phyloP scores from a whole-genome alignment of 2,113 vertebrate species.

The Cyanistes caeruleus region DNA sequence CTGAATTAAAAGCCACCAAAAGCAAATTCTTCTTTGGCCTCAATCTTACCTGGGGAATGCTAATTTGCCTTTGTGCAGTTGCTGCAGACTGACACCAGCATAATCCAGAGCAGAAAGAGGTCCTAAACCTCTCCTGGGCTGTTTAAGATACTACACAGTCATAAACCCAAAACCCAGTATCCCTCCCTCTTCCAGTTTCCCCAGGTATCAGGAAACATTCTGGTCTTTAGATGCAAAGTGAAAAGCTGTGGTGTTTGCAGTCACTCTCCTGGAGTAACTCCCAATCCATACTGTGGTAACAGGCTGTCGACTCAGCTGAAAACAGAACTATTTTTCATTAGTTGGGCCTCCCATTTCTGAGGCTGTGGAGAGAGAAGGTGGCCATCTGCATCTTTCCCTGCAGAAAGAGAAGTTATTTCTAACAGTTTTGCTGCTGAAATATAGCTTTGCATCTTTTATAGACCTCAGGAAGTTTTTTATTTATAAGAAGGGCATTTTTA shows the following conservation, averaged over 20 bases:
- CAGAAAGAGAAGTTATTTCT: background rate
- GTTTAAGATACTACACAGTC: background rate
- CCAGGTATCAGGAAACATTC: background rate
- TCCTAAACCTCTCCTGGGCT: background rate
- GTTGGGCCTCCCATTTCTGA: background rate
- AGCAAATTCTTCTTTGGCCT: background rate
- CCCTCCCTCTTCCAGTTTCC: background rate
- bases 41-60: background rate
- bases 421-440: background rate
- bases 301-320: background rate
- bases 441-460: background rate
- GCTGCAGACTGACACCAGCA: background rate
- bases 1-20: background rate
- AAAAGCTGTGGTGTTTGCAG: constrained; percentile 1
- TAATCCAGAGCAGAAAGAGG: background rate
- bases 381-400: background rate
- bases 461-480: background rate
- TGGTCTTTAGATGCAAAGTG: background rate
- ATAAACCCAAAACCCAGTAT: background rate
- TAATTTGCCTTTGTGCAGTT: background rate
- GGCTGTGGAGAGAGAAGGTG: background rate
- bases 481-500: background rate
- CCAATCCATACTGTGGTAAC: background rate
- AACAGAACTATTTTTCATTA: background rate
- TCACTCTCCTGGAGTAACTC: constrained; percentile 7